A percentile compares a stretch with the other conserved stretches of the same genome.
phyloP scores from a whole-genome alignment of 2,888 invertebrate genomes.

The Callyntrura sp. region DNA sequence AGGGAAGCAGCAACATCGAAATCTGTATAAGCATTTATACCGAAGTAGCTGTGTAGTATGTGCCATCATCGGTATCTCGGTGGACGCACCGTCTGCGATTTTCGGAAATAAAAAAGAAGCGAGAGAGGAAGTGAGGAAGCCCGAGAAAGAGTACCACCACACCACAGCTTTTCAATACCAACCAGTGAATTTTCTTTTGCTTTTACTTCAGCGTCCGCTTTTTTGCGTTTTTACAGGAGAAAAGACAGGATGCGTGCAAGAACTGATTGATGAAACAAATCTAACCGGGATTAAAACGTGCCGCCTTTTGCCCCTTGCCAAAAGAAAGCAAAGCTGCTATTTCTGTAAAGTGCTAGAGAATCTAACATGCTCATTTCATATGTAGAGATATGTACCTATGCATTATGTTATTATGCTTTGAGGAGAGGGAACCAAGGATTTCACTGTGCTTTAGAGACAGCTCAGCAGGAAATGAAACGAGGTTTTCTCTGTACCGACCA shows the following conservation, averaged over 20 bases:
- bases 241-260: constrained; percentile 61
- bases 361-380: neutral
- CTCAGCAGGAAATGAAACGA: neutral
- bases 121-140: constrained; percentile 24
- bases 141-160: neutral
- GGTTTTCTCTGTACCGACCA: neutral
- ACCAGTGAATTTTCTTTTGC: constrained; percentile 16
- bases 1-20: neutral
- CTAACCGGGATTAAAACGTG: constrained; percentile 61
- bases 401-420: neutral
- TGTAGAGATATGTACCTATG: no score
- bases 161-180: neutral
- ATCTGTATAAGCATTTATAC: neutral
- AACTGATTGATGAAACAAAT: constrained; percentile 76
- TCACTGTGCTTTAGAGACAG: neutral
- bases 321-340: constrained; percentile 38
- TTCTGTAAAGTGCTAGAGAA: neutral
- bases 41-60: constrained; percentile 18
- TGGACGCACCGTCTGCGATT: constrained; percentile 62
- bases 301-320: constrained; percentile 33
- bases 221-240: constrained; percentile 4
- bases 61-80: neutral
- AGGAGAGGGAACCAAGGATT: neutral
- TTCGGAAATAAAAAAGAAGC: constrained; percentile 25
- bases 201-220: neutral